Conservation (phyloP, 2,797 vertebrate genomes). For the Tinamus major region DNA sequence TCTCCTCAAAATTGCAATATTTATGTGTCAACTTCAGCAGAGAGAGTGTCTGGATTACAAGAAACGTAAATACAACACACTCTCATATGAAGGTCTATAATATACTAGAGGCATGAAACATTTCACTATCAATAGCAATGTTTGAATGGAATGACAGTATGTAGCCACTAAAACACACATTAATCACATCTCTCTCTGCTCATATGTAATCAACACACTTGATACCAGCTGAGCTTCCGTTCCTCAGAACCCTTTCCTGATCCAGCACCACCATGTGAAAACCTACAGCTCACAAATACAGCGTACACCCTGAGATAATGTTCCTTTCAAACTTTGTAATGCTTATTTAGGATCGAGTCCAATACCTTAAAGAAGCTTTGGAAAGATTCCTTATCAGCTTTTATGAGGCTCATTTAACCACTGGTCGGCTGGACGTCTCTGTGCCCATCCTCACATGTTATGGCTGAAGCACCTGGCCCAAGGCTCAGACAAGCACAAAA, state of each 20-base stretch:
- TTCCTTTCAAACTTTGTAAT: not conserved
- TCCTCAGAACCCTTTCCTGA: constrained; percentile 4
- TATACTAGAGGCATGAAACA: not conserved
- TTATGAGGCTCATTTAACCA: not conserved
- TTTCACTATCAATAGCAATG: not conserved
- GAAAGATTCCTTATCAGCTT: not conserved
- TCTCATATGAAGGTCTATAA: not conserved
- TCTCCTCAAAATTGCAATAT: not conserved
- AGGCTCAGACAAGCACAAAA: not conserved
- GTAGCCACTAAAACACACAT: not conserved
- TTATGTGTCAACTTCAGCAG: not conserved
- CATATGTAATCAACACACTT: not conserved
- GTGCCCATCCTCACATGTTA: not conserved
- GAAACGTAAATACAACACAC: not conserved
- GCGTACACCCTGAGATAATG: not conserved
- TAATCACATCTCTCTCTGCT: constrained; percentile 8
- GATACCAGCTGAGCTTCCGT: constrained; percentile 10
- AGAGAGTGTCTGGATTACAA: not conserved
- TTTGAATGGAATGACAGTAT: not conserved
- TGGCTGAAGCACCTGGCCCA: not conserved
- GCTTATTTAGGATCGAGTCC: not conserved
- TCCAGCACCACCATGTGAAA: not conserved
- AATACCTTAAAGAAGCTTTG: not conserved
- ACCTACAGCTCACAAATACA: not conserved
- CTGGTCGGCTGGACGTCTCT: not conserved